Conservation (phyloP, 2,797 vertebrate genomes). For the Bovichtus diacanthus region DNA sequence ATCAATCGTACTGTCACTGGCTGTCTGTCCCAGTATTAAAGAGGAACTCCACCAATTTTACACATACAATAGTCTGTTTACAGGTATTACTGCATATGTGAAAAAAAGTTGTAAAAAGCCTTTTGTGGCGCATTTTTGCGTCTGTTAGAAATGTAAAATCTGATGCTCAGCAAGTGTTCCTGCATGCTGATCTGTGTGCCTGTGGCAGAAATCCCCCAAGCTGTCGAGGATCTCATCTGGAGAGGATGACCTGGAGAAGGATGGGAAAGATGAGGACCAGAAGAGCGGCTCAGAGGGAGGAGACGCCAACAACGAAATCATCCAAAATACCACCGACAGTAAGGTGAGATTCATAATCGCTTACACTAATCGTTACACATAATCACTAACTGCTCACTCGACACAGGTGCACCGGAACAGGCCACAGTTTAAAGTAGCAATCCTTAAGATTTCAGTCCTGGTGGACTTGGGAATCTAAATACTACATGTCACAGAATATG, state of each 20-base stretch:
- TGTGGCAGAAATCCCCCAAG: conserved; percentile 91
- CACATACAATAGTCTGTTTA: too few relatives aligned
- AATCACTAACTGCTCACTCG: neutral
- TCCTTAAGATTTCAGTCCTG: too few relatives aligned
- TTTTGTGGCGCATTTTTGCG: too few relatives aligned
- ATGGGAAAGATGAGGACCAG: conserved; percentile 93
- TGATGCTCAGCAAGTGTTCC: neutral
- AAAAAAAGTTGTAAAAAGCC: too few relatives aligned
- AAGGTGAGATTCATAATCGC: conserved; percentile 84
- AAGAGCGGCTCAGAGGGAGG: conserved; percentile 93
- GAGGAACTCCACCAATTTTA: too few relatives aligned
- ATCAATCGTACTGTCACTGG: too few relatives aligned
- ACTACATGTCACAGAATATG: too few relatives aligned
- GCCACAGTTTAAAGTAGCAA: neutral
- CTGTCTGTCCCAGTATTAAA: too few relatives aligned
- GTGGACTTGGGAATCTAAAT: too few relatives aligned
- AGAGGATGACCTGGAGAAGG: conserved; percentile 91
- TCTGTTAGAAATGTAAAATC: too few relatives aligned
- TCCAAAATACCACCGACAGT: conserved; percentile 91
- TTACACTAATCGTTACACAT: neutral
- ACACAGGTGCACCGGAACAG: neutral
- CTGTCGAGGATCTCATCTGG: conserved; percentile 93
- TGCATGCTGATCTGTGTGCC: conserved; percentile 10
- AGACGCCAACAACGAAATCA: conserved; percentile 90
- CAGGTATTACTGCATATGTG: too few relatives aligned